Conservation (phyloP, 2,888 invertebrate genomes). For the Leucoma salicis region DNA sequence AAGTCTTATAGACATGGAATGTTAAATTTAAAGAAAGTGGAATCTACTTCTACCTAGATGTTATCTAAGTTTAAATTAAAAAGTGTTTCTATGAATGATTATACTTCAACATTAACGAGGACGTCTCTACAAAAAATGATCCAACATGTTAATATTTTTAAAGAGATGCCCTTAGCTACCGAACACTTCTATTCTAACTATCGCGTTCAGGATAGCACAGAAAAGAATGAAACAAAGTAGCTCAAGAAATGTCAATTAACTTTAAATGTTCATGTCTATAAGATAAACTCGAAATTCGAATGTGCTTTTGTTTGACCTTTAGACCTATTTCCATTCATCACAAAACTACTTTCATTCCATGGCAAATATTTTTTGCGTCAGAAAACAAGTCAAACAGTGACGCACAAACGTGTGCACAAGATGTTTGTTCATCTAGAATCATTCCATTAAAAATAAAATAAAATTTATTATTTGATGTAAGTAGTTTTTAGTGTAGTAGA, state of each 20-base stretch:
- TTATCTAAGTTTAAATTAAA: neutral
- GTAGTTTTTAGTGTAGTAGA: too few species aligned
- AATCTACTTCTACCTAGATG: neutral
- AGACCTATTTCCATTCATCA: too few species aligned
- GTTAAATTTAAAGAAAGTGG: neutral
- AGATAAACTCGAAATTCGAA: neutral
- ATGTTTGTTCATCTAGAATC: too few species aligned
- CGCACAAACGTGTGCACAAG: too few species aligned
- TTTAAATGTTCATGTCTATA: neutral
- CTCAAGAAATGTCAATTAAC: neutral
- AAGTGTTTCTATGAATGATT: neutral
- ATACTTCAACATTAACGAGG: too few species aligned
- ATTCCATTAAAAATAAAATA: too few species aligned
- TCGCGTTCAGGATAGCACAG: neutral
- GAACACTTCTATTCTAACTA: neutral
- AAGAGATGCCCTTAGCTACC: neutral
- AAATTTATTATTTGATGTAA: too few species aligned
- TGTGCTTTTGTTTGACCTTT: too few species aligned
- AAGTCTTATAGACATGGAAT: neutral
- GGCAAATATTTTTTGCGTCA: too few species aligned
- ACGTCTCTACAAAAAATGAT: neutral
- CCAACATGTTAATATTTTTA: neutral
- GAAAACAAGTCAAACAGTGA: too few species aligned
- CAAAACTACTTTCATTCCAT: too few species aligned
- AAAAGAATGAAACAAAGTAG: neutral